Base-by-base conservation (phyloP, 2,113 vertebrate species). In the Dicaeum eximium region DNA sequence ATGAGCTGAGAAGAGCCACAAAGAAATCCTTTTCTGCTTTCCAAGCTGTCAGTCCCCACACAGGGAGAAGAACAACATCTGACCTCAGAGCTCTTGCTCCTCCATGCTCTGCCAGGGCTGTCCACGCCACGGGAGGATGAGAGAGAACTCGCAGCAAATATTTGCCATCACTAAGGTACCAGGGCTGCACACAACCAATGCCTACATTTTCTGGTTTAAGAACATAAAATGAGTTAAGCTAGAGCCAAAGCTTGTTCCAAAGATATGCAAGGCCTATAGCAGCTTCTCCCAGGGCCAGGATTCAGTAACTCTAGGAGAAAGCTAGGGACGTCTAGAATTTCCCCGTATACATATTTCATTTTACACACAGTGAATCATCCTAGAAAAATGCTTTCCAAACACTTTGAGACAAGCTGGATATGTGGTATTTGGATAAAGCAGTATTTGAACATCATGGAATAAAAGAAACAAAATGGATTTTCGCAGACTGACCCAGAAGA, bases 231-330 rank as follows among this genome's bases (percentile, higher is more conserved):
- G 5, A 37, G 64, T 64, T 64, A 64, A 94, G 24, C 12, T 20
- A 37, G 28, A 94, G 74, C 45, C 90, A 92, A 65, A 40, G 40
- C 74, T 77, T 45, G 17, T 66, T 95, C 90, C 75, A 80, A 82
- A 79, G 78, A 56, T 27, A 65, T 3, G 2, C n/a, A 61, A 90
- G 67, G 69, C 58, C 71, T 88, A 33, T 37, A 69, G 78, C 31
- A 90, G 56, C 80, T 94, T 80, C 73, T 95, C 73, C n/a, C 51
- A 54, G 33, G 58, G 82, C 82, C 86, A 80, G 72, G 78, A 77
- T 66, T 75, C 64, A 62, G 62, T 75, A 86, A 81, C 10, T 81
- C 31, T 18, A 73, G 31, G 6, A 57, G 74, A 95, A 93, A 93
- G 37, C 81, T 57, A 8, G 45, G 28, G 56, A 70, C 47, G 75